phyloP scores from a whole-genome alignment of 1,140 invertebrate genomes.

The Arctopsyche grandis region DNA sequence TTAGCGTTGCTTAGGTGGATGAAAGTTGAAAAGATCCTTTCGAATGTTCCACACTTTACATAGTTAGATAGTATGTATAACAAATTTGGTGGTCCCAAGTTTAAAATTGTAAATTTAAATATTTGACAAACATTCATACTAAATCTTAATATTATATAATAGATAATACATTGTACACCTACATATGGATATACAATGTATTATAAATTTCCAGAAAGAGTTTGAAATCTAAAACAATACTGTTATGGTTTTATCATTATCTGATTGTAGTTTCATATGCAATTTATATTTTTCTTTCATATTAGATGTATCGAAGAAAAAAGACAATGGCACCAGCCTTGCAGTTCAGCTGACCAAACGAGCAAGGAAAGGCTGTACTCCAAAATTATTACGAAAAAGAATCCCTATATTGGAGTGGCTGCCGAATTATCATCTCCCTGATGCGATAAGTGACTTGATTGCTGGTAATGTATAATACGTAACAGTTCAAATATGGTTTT shows the following conservation, averaged over 20 bases:
- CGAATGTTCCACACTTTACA: too few relatives aligned
- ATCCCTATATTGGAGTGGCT: constrained; percentile 76
- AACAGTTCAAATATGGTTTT: background rate
- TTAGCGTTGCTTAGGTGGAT: too few relatives aligned
- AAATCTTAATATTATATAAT: too few relatives aligned
- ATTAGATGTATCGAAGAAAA: constrained; percentile 31
- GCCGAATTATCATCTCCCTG: constrained; percentile 70
- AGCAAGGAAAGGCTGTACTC: constrained; percentile 60
- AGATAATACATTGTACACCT: too few relatives aligned
- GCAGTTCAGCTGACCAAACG: constrained; percentile 22
- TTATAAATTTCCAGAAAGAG: background rate
- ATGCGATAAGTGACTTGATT: constrained; percentile 74
- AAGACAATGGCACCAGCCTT: background rate
- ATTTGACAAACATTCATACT: too few relatives aligned
- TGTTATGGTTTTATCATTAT: too few relatives aligned
- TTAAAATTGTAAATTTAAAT: too few relatives aligned
- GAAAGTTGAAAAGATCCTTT: too few relatives aligned
- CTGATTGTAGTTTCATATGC: too few relatives aligned
- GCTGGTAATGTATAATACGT: constrained; percentile 68
- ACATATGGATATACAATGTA: background rate
- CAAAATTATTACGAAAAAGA: constrained; percentile 63
- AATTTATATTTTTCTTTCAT: background rate
- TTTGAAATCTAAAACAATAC: too few relatives aligned
- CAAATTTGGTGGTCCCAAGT: too few relatives aligned
- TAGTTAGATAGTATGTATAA: too few relatives aligned